Percentiles rank a stretch among this genome's conserved stretches.
Conservation (phyloP, 1,140 invertebrate species). For the Eriosoma lanigerum region DNA sequence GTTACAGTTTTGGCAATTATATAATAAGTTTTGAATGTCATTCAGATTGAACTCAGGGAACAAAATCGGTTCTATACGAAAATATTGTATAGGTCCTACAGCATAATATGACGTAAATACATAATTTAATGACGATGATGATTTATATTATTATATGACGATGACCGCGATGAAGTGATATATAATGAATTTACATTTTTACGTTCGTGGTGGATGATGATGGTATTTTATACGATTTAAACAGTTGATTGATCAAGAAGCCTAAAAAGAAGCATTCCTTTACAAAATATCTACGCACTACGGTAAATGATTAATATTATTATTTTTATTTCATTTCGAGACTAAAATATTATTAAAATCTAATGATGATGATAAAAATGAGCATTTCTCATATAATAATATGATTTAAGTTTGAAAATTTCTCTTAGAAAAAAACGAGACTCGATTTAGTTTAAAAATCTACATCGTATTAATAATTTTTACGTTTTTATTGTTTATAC, state of each 20-base stretch:
- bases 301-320: conserved; percentile 23
- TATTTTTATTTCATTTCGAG: neutral
- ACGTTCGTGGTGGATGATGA: neutral
- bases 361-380: conserved; percentile 52
- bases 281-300: conserved; percentile 39
- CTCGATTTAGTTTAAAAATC: conserved; percentile 11
- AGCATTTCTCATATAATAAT: conserved; percentile 42
- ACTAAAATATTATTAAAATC: conserved; percentile 37
- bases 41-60: neutral
- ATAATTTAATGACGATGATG: neutral
- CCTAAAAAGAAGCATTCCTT: conserved; percentile 39
- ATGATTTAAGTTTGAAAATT: conserved; percentile 33
- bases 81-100: neutral
- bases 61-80: neutral
- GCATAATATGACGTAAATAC: neutral
- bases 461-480: neutral
- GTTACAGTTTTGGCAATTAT: conserved; percentile 3
- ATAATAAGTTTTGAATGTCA: neutral
- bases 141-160: neutral
- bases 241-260: conserved; percentile 20
- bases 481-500: neutral
- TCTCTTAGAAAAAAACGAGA: conserved; percentile 35
- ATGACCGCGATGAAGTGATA: neutral
- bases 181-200: neutral
- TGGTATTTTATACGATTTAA: neutral